These are phyloP conservation scores for Lissocephala sabroskyi DNA, from an alignment of 2,888 invertebrate genomes.

Conservation along the genomic window DNA sequence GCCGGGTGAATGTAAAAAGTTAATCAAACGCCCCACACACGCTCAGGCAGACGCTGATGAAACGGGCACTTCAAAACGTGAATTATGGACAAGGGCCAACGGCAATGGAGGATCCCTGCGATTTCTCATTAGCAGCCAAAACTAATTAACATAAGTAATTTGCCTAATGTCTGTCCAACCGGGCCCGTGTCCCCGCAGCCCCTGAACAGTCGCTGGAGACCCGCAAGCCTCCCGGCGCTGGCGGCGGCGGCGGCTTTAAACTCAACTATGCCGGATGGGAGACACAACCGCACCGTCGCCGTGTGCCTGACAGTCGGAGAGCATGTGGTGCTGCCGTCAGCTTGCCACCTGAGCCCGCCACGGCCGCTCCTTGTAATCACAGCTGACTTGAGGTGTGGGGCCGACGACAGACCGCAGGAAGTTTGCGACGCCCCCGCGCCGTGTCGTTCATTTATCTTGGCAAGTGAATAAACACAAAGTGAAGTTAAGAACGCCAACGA, in stretches of 20 bases:
- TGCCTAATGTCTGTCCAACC: constrained; percentile 32
- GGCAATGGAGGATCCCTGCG: constrained; percentile 7
- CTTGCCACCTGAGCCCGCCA: too few relatives aligned
- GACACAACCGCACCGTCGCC: neutral
- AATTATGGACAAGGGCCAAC: too few relatives aligned
- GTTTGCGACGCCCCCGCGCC: neutral
- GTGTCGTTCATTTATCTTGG: constrained; percentile 40
- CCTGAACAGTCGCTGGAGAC: too few relatives aligned
- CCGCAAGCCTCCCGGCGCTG: too few relatives aligned
- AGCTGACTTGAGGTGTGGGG: neutral
- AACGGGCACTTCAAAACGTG: too few relatives aligned
- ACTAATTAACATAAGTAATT: constrained; percentile 65
- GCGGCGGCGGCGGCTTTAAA: too few relatives aligned
- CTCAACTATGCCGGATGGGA: too few relatives aligned
- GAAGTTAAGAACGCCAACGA: constrained; percentile 1
- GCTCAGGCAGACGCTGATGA: neutral
- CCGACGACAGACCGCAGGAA: neutral
- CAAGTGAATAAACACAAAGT: constrained; percentile 36
- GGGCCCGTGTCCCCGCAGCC: too few relatives aligned
- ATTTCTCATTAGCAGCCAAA: constrained; percentile 50
- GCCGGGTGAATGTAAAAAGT: neutral
- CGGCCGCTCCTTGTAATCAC: neutral
- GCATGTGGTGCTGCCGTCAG: too few relatives aligned
- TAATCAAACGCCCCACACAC: constrained; percentile 1
- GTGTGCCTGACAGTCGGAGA: neutral